These are phyloP conservation scores for Rhabditoides inermis DNA, from an alignment of 2,888 invertebrate genomes.

Conservation along the genomic window DNA sequence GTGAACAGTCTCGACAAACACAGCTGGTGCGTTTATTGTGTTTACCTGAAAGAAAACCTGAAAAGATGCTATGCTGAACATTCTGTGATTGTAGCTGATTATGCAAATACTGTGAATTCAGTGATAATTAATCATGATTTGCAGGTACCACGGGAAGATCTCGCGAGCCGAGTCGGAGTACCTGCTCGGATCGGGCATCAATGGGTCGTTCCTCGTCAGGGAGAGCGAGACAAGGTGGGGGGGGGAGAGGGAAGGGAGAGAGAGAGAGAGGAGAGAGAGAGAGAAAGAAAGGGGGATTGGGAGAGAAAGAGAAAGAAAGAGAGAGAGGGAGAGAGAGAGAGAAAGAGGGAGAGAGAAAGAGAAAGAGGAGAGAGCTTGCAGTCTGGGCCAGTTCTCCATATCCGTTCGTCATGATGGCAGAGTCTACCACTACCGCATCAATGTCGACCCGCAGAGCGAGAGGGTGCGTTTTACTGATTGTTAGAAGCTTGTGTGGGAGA, in stretches of 20 bases:
- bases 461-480: conserved; percentile 13
- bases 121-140: neutral
- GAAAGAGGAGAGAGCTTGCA: conserved; percentile 23
- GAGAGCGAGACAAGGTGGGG: conserved; percentile 51
- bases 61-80: neutral
- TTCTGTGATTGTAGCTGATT: neutral
- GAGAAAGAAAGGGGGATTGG: conserved; percentile 77
- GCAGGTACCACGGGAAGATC: conserved; percentile 76
- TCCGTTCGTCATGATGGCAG: conserved; percentile 85
- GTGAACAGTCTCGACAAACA: conserved; percentile 96
- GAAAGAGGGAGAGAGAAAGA: conserved; percentile 81
- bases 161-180: conserved; percentile 96
- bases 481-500: too few species aligned
- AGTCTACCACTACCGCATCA: conserved; percentile 95
- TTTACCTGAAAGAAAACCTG: neutral
- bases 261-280: conserved; percentile 73
- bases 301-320: conserved; percentile 58
- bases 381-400: conserved; percentile 72
- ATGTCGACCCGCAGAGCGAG: conserved; percentile 63
- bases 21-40: conserved; percentile 66
- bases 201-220: conserved; percentile 86
- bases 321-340: conserved; percentile 8
- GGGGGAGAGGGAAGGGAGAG: too few species aligned
- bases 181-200: conserved; percentile 91
- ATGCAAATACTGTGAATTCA: neutral